Conservation (phyloP, 1,140 invertebrate species). For the Bradysia coprophila region DNA sequence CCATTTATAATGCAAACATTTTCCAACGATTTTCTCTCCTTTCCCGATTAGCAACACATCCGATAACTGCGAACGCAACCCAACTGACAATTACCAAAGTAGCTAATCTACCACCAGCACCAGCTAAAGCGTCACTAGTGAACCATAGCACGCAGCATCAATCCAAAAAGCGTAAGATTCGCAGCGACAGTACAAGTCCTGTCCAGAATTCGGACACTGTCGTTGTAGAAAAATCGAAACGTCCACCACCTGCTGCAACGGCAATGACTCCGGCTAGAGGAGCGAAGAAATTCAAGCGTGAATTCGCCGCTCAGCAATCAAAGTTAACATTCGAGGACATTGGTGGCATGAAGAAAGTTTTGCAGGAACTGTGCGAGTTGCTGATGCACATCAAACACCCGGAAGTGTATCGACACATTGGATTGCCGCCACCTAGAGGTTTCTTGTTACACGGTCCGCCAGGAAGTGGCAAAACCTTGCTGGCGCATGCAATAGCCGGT, state of each 20-base stretch:
- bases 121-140: too few relatives aligned
- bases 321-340: slow-evolving; percentile 51
- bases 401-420: slow-evolving; percentile 59
- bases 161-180: too few relatives aligned
- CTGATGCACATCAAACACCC: slow-evolving; percentile 69
- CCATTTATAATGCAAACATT: too few relatives aligned
- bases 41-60: not conserved
- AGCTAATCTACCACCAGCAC: too few relatives aligned
- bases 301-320: slow-evolving; percentile 16
- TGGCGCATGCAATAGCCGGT: slow-evolving; percentile 85
- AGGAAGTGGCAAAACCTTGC: slow-evolving; percentile 81
- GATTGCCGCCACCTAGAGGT: slow-evolving; percentile 63
- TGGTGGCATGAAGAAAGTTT: slow-evolving; percentile 49
- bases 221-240: not conserved
- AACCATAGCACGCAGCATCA: too few relatives aligned
- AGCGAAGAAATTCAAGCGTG: slow-evolving; percentile 19
- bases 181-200: not conserved
- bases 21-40: too few relatives aligned
- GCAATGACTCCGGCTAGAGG: not conserved
- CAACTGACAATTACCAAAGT: too few relatives aligned
- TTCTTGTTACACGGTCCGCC: slow-evolving; percentile 81
- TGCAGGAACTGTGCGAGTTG: slow-evolving; percentile 62
- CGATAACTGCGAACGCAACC: not conserved
- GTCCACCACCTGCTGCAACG: not conserved
- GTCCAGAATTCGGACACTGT: not conserved